Conservation (phyloP, 2,113 vertebrate genomes). For the Actenoides lindsayi region DNA sequence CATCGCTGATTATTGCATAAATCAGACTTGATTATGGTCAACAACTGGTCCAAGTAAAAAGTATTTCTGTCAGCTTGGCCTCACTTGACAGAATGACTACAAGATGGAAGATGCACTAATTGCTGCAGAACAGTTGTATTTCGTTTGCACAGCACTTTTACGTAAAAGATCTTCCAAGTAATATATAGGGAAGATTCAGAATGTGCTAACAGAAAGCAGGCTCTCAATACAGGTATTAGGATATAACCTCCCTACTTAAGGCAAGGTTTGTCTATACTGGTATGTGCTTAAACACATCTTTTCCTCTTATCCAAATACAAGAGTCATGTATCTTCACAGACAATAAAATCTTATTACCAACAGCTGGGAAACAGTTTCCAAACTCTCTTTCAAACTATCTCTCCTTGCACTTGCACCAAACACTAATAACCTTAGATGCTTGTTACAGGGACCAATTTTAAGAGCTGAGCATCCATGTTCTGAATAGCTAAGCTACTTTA, state of each 20-base stretch:
- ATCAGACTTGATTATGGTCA: not conserved
- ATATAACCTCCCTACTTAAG: not conserved
- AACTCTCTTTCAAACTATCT: not conserved
- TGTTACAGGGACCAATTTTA: not conserved
- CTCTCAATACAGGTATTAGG: not conserved
- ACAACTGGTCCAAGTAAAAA: not conserved
- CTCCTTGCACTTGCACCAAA: not conserved
- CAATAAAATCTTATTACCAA: not conserved
- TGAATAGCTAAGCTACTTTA: not conserved
- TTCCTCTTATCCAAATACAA: not conserved
- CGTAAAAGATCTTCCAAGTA: not conserved
- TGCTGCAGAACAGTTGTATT: not conserved
- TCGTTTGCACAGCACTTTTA: not conserved
- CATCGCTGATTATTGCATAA: not conserved
- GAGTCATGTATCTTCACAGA: not conserved
- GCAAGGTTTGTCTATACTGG: not conserved
- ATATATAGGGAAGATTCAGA: not conserved
- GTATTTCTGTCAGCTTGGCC: not conserved
- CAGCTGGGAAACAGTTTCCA: not conserved
- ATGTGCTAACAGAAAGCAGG: not conserved
- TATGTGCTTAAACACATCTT: not conserved
- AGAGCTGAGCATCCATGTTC: accelerated
- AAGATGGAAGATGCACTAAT: not conserved
- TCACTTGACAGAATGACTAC: not conserved
- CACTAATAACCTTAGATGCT: not conserved